Base-by-base conservation (phyloP, 2,113 vertebrate species). In the Corythornis madagascariensis region DNA sequence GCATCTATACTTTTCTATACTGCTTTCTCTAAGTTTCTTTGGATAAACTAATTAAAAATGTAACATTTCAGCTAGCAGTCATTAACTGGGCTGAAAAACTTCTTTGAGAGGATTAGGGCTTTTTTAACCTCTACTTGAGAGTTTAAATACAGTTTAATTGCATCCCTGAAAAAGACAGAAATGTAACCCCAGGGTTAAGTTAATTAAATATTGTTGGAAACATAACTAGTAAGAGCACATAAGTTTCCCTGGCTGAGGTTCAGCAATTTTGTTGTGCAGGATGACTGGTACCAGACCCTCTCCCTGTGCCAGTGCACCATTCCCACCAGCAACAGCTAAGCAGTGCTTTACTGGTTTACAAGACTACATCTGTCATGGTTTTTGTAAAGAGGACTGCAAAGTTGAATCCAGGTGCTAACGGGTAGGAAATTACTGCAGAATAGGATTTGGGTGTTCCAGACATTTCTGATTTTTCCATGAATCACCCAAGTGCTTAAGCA, bases 91-190 rank as follows among this genome's bases (percentile, higher is more conserved):
- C 61, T 80, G 42, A 83, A 93, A 81, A 55, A 6, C 21, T 64
- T 88, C 84, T 93, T 90, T 83, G 86, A 92, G 89, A 31, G 90
- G 92, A 95, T 97, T 96, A 96, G n/a, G 72, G 57, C 72, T 86
- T 81, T 92, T 83, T 9, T 92, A 91, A 85, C 88, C 63, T 75
- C 72, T 47, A 52, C 83, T 93, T 85, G 79, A 56, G 31, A 52
- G 55, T 89, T 90, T 59, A 72, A 96, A 76, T 71, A 85, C 70
- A 89, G 42, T 93, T 92, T 95, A 96, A 95, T 94, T 31, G 5
- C 76, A 67, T 45, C 53, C 53, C 45, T 75, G 63, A 59, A 82
- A 92, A 92, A 89, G 45, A 52, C 60, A 76, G 88, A 48, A 72
- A 83, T 35, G 48, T 87, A 94, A 92, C 89, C 88, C 40, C 26